Conservation (phyloP, 2,113 vertebrate species). For the Arenaria interpres region DNA sequence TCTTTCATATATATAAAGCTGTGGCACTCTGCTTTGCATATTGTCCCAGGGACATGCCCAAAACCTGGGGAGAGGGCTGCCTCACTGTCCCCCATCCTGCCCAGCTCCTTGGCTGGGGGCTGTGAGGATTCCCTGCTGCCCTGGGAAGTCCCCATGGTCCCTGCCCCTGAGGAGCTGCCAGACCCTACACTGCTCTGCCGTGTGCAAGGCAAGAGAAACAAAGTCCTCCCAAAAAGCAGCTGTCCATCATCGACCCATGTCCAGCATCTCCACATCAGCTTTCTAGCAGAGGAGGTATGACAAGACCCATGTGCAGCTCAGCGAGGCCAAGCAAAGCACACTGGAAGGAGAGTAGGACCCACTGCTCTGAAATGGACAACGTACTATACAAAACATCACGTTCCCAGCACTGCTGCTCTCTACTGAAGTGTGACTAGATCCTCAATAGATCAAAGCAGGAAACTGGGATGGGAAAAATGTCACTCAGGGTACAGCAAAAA, state of each 20-base stretch:
- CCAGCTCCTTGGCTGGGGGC: neutral
- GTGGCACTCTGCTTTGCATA: accelerated
- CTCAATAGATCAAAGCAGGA: neutral
- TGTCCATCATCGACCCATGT: accelerated
- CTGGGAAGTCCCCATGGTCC: neutral
- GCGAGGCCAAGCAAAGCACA: neutral
- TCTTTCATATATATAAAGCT: neutral
- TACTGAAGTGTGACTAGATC: neutral
- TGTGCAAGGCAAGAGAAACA: neutral
- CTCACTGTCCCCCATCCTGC: neutral
- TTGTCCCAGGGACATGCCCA: neutral
- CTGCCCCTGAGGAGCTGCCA: accelerated
- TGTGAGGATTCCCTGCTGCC: neutral
- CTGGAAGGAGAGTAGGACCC: neutral
- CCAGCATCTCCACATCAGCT: neutral
- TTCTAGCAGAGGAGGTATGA: neutral
- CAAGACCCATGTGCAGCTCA: accelerated
- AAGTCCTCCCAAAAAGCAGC: neutral
- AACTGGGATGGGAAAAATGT: neutral
- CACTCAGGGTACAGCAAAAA: neutral
- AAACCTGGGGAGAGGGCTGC: accelerated
- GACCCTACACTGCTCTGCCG: too few relatives aligned
- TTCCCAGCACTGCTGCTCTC: neutral
- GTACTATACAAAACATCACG: accelerated
- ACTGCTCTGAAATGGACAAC: accelerated